phyloP scores from a whole-genome alignment of 1,140 invertebrate species.

The Drosophila varians region DNA sequence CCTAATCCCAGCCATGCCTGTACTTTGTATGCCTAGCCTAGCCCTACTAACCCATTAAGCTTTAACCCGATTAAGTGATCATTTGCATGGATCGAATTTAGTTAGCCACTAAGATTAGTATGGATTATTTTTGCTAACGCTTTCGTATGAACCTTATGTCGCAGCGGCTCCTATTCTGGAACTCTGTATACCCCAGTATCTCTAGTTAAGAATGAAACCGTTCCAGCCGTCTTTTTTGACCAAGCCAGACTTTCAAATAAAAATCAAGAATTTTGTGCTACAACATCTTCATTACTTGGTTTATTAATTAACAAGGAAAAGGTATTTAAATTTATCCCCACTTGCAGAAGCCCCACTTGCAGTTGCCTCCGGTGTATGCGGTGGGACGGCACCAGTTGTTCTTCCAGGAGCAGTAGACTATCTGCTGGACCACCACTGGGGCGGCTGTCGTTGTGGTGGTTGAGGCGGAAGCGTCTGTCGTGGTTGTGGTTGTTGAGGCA shows the following conservation, averaged over 20 bases:
- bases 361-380: constrained; percentile 6
- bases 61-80: constrained; percentile 42
- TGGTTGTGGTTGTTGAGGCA: background rate
- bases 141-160: constrained; percentile 29
- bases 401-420: constrained; percentile 33
- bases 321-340: constrained; percentile 5
- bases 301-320: background rate
- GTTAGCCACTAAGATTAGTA: constrained; percentile 43
- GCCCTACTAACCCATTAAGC: constrained; percentile 45
- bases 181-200: constrained; percentile 17
- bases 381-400: constrained; percentile 33
- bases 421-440: background rate
- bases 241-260: constrained; percentile 57
- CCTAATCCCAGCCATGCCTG: constrained; percentile 18
- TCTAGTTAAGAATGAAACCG: constrained; percentile 50
- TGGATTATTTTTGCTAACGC: constrained; percentile 54
- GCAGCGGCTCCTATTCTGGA: constrained; percentile 8
- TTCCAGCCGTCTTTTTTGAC: constrained; percentile 55
- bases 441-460: background rate
- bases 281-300: constrained; percentile 7
- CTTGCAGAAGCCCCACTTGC: constrained; percentile 36
- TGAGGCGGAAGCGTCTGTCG: background rate
- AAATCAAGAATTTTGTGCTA: constrained; percentile 35
- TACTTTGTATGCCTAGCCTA: constrained; percentile 27
- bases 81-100: constrained; percentile 55